Evolutionary conservation across 2,888 invertebrate species (phyloP), one percentile per base, ranked within the genome.

Genomic region (Nymphalis polychloros): DNA sequence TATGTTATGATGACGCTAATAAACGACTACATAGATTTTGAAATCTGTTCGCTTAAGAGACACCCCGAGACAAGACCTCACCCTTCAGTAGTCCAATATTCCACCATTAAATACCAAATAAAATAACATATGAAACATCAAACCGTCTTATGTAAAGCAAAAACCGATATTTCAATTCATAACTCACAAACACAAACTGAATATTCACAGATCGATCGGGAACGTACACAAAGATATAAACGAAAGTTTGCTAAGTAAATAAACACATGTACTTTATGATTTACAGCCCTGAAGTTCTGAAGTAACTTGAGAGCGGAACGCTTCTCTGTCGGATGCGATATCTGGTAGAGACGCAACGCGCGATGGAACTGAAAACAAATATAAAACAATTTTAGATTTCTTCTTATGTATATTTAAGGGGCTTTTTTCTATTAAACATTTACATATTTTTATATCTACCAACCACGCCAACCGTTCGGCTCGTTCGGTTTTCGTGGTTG

Each of bases 321-420:
- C 72, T 92, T 91, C 63, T 90, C 89, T 1, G 86, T 83, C 0
- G 89, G 89, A 73, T 89, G 87, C 0, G 88, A 89, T 48, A 86
- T 81, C 73, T 90, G 89, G 70, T 86, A 91, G 59, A 89, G 70
- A 2, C 89, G 83, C 59, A 91, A 75, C 7, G 90, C 87, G 59
- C 89, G 84, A 73, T 90, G 89, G 68, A 90, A 90, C 91, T 91
- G 74, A 1, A 78, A 75, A 41, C 13, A 17, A 41, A 57, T 27
- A 13, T 41, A 41, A 41, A 41, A 41, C 41, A 13, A 41, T 41
- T 41, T 41, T 13, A 41, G 0, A 41, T 41, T 41, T 41, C 41
- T 41, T 13, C 41, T 41, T 41, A 13, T 41, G 13, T 41, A 13
- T 4, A 13, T 13, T 41, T 10, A 13, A 41, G 13, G 13, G 41